These are phyloP conservation scores for Silurus meridionalis DNA, from an alignment of 2,113 vertebrate genomes.

Conservation along the genomic window DNA sequence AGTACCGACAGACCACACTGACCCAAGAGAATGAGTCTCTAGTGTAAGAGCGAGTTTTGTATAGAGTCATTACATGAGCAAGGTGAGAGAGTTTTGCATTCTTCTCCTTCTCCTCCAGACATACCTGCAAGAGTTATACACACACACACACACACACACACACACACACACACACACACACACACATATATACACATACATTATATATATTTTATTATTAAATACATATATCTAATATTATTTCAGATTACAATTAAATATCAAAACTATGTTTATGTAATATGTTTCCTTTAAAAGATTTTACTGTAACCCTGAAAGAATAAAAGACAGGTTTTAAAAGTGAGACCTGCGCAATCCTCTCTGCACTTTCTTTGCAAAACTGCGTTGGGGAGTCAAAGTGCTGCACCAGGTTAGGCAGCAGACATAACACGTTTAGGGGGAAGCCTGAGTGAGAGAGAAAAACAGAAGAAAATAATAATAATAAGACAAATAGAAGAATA, in stretches of 20 bases:
- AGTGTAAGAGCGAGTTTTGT: slow-evolving; percentile 95
- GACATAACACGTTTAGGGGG: slow-evolving; percentile 94
- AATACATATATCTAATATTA: too few relatives aligned
- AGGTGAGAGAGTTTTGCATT: slow-evolving; percentile 94
- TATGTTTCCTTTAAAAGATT: neutral
- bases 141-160: too few relatives aligned
- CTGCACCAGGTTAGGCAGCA: slow-evolving; percentile 95
- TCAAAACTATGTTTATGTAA: neutral
- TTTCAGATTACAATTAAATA: too few relatives aligned
- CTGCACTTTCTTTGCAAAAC: slow-evolving; percentile 96
- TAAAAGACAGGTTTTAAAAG: neutral
- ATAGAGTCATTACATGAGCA: slow-evolving; percentile 97
- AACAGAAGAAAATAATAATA: neutral
- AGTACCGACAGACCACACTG: slow-evolving; percentile 96
- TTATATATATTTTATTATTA: too few relatives aligned
- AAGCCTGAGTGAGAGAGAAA: slow-evolving; percentile 78
- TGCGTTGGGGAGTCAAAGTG: slow-evolving; percentile 92
- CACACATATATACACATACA: too few relatives aligned
- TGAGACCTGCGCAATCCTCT: slow-evolving; percentile 94
- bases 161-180: neutral
- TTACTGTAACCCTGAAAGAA: neutral
- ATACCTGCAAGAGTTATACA: slow-evolving; percentile 76
- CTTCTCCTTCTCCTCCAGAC: slow-evolving; percentile 95
- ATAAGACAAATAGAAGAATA: neutral
- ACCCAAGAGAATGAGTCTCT: slow-evolving; percentile 96